Conservation (phyloP, 92 coral and sea anemone species). For the Parazoanthus swiftii region DNA sequence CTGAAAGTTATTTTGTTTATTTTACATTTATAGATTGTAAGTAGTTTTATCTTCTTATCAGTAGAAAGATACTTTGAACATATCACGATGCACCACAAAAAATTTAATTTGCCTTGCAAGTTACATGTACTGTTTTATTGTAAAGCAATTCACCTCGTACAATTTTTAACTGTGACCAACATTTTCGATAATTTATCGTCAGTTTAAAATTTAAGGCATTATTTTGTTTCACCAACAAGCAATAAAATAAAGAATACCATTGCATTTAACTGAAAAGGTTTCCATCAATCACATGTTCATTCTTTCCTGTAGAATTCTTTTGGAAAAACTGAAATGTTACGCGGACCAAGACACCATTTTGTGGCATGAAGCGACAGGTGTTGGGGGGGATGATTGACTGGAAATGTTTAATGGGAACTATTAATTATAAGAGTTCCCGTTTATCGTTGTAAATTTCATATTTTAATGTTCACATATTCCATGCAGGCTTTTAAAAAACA, state of each 20-base stretch:
- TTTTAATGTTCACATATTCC: not conserved
- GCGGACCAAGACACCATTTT: not conserved
- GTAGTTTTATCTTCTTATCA: conserved; percentile 6
- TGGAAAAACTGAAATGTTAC: not conserved
- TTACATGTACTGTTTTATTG: not conserved
- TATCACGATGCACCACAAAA: not conserved
- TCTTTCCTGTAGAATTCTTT: no score
- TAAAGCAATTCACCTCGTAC: not conserved
- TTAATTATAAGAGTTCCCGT: no score
- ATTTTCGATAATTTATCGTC: not conserved
- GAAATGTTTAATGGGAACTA: no score
- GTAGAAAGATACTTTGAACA: not conserved
- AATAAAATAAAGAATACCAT: not conserved
- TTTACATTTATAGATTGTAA: not conserved
- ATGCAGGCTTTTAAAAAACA: not conserved
- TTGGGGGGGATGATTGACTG: not conserved
- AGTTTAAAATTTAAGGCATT: not conserved
- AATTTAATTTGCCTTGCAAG: not conserved
- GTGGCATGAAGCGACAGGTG: not conserved
- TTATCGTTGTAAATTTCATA: no score
- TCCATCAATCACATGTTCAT: not conserved
- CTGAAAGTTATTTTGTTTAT: not conserved
- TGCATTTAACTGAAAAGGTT: not conserved
- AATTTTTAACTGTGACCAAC: not conserved
- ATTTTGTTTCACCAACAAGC: not conserved